Evolutionary conservation across 2,113 vertebrate species (phyloP), one percentile per base, ranked within the genome.

Genomic region (Tauraco erythrolophus): DNA sequence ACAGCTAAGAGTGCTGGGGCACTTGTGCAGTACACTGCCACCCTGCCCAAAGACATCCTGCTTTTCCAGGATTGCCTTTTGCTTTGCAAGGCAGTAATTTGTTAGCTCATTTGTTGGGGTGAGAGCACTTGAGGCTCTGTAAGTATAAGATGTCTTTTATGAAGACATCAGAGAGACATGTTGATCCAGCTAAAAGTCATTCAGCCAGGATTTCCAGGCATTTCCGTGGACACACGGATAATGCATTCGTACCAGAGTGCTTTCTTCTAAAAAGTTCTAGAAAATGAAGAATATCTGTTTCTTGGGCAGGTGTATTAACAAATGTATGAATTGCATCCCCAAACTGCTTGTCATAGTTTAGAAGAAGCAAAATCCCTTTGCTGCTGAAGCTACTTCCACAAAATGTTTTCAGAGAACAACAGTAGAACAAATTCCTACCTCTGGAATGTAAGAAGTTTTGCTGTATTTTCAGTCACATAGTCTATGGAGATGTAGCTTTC

Each of bases 231-330:
- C 24, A 25, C 16, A 16, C n/a, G 24, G 25, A 19, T 78, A 4
- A 16, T 56, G 30, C 8, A 21, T 17, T 84, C 19, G 17, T 58
- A 8, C n/a, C 46, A 41, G 31, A 51, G 11, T 66, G 24, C 17
- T 45, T 84, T 45, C 60, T 82, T 48, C 43, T 71, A 28, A 17
- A 28, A 85, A 12, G 22, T 68, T 72, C 13, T 72, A 24, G 70
- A 51, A 84, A 65, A 91, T 3, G 2, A 80, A 78, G 31, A 68
- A 6, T 45, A 58, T 22, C n/a, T 56, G 30, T 0, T 0, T 12
- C 92, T 79, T 68, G 43, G n/a, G 46, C n/a, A 66, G 17, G 3
- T 56, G 3, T 68, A 15, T 66, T 57, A 90, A 54, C 10, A 51
- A 81, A 62, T 41, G 10, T 18, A 31, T 46, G 15, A 75, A 65